Conservation (phyloP, 2,888 invertebrate genomes). For the Hypolimnas misippus region DNA sequence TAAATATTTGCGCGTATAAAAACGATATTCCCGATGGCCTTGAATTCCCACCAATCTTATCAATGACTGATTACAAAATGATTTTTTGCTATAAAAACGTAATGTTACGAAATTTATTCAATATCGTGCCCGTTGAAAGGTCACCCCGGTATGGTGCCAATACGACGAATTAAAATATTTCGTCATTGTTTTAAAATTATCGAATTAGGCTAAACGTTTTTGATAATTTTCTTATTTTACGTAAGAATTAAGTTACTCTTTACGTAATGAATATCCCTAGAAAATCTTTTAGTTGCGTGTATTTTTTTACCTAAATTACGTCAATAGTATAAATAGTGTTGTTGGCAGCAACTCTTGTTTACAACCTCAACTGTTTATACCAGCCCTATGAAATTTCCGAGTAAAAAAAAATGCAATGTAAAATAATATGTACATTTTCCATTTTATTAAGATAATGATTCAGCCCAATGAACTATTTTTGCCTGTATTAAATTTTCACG, state of each 20-base stretch:
- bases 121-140: conserved; percentile 30
- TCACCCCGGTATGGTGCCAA: conserved; percentile 18
- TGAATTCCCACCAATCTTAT: conserved; percentile 71
- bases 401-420: background rate
- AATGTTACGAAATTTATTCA: conserved; percentile 32
- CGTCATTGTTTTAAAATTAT: background rate
- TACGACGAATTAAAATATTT: conserved; percentile 11
- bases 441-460: conserved; percentile 2
- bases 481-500: conserved; percentile 33
- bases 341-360: conserved; percentile 34
- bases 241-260: background rate
- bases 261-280: conserved; percentile 25
- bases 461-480: conserved; percentile 14
- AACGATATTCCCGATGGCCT: conserved; percentile 56
- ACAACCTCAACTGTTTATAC: conserved; percentile 9
- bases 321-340: conserved; percentile 28
- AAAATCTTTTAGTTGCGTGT: conserved; percentile 29
- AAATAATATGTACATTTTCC: background rate
- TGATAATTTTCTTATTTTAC: background rate
- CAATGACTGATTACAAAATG: conserved; percentile 64
- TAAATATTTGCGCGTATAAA: conserved; percentile 54
- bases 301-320: conserved; percentile 20
- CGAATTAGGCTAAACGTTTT: background rate
- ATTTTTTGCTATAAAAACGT: conserved; percentile 46
- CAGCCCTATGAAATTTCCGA: background rate